Conservation (phyloP, 2,888 invertebrate species). For the Criorhina ranunculi region DNA sequence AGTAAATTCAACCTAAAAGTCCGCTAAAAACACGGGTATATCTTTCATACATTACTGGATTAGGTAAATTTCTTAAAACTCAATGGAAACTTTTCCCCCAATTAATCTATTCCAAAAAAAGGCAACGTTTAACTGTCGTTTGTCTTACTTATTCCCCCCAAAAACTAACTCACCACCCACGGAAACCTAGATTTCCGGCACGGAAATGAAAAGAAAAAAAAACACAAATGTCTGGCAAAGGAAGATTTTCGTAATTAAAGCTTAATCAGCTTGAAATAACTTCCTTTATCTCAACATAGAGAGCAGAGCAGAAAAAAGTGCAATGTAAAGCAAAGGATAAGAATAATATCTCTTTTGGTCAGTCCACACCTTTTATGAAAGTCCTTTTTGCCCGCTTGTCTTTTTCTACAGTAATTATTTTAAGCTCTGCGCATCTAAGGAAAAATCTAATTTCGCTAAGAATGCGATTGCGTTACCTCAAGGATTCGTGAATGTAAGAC, state of each 20-base stretch:
- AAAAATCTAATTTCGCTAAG: slow-evolving; percentile 68
- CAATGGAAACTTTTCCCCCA: not conserved
- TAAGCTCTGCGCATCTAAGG: slow-evolving; percentile 38
- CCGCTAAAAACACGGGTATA: no score
- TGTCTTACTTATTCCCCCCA: not conserved
- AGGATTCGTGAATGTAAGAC: slow-evolving; percentile 51
- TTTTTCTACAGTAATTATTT: slow-evolving; percentile 50
- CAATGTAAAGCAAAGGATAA: slow-evolving; percentile 11
- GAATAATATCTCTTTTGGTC: slow-evolving; percentile 50
- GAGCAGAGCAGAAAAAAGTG: slow-evolving; percentile 18
- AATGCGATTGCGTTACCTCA: slow-evolving; percentile 71
- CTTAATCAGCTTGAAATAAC: slow-evolving; percentile 74
- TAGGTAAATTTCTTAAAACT: not conserved
- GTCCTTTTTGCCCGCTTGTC: slow-evolving; percentile 37
- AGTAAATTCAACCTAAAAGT: no score
- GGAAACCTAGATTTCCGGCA: slow-evolving; percentile 1
- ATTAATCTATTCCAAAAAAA: not conserved
- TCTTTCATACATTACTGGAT: not conserved
- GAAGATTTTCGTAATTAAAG: slow-evolving; percentile 70
- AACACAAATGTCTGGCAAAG: slow-evolving; percentile 34
- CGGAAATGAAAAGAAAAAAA: slow-evolving; percentile 15
- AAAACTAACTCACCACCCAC: slow-evolving; percentile 1
- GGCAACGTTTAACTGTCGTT: not conserved
- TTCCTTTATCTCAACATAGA: slow-evolving; percentile 58
- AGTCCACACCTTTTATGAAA: slow-evolving; percentile 64